Evolutionary conservation across 2,888 invertebrate species (phyloP), one percentile per base, ranked within the genome.

Genomic region (Rhagium mordax): DNA sequence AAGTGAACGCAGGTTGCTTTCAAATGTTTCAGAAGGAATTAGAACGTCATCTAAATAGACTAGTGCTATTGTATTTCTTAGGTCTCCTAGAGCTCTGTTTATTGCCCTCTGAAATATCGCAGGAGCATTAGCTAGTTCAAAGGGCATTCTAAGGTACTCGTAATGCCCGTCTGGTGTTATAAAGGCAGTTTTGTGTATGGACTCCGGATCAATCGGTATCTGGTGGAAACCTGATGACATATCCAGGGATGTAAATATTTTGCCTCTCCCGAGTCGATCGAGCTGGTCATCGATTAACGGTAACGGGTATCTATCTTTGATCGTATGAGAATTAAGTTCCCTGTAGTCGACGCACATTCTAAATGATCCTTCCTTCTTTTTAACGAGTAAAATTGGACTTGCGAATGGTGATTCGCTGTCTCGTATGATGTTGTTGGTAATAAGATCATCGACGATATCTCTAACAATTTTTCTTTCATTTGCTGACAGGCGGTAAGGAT

Each of bases 111-210:
- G 83, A 72, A 85, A 87, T 4, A 82, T 81, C n/a, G 81, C 79
- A 1, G 84, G 84, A 0, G 85, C 84, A 61, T 85, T 85, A 1
- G 81, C 72, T 1, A 86, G 69, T 0, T 85, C 86, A 71, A 86
- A 87, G 1, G 85, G 83, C 83, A 86, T 82, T 0, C 81, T 71
- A 1, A 78, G 47, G 65, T 81, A 85, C 76, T 87, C 84, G 65
- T 76, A 86, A 8, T 85, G 77, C 1, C 85, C 84, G 21, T 84
- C 83, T 0, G 82, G 82, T 0, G 82, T 86, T 1, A 81, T 79
- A 66, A 77, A 80, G 13, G 75, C 78, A 1, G 78, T 82, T 55
- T 78, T 82, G 3, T 74, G 41, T 41, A 78, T 74, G 4, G 77
- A 75, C 18, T 75, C 75, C 20, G 60, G 72, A n/a, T 75, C 67